Evolutionary conservation across 2,888 invertebrate genomes (phyloP).

Genomic region (Thymelicus sylvestris): DNA sequence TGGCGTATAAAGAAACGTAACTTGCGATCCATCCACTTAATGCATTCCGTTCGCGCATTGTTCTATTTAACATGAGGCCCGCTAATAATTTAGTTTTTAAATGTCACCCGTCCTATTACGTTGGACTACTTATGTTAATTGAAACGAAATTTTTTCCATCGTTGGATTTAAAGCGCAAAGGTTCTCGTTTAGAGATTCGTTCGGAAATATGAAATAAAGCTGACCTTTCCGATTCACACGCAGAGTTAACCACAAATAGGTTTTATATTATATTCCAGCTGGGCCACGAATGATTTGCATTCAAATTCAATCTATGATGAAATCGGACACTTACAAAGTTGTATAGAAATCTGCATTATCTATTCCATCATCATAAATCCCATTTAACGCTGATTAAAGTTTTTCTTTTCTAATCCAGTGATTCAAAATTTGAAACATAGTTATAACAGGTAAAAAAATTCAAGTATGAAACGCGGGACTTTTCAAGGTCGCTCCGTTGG

Average conservation of each 20-base stretch:
- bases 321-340: conserved; percentile 55
- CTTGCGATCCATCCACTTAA: conserved; percentile 41
- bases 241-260: not conserved
- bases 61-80: conserved; percentile 25
- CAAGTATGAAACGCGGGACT: conserved; percentile 43
- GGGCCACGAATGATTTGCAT: conserved; percentile 47
- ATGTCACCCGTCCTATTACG: conserved; percentile 48
- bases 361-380: too few species aligned
- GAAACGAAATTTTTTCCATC: conserved; percentile 28
- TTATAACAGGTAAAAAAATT: too few species aligned
- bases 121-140: conserved; percentile 30
- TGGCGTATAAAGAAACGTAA: conserved; percentile 61
- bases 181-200: conserved; percentile 6
- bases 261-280: conserved; percentile 48
- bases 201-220: conserved; percentile 51
- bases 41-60: conserved; percentile 36
- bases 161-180: conserved; percentile 21
- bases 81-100: conserved; percentile 38
- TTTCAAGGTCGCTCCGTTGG: conserved; percentile 59
- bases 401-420: not conserved
- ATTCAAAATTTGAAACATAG: conserved; percentile 50
- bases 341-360: too few species aligned
- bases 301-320: conserved; percentile 53
- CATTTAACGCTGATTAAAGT: too few species aligned
- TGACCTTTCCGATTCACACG: conserved; percentile 50